A percentile compares a stretch with the other conserved stretches of the same genome.
phyloP scores from a whole-genome alignment of 2,888 invertebrate genomes.

The Rhingia campestris region DNA sequence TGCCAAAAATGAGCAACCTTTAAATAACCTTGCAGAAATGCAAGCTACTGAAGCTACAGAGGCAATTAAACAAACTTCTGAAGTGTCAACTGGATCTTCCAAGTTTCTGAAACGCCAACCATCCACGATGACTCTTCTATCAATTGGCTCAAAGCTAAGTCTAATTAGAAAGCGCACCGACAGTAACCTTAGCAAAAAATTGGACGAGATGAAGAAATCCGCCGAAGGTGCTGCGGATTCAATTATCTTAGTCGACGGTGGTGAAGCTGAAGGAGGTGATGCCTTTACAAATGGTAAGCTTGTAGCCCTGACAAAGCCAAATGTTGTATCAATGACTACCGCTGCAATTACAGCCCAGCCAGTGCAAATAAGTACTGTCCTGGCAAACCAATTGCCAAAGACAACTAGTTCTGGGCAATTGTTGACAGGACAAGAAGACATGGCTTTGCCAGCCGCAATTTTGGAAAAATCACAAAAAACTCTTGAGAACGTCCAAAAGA shows the following conservation, averaged over 20 bases:
- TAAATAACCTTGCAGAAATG: conserved; percentile 12
- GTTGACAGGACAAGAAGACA: conserved; percentile 73
- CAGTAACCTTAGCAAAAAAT: conserved; percentile 78
- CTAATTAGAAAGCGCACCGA: conserved; percentile 79
- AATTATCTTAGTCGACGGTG: conserved; percentile 10
- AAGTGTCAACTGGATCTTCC: conserved; percentile 55
- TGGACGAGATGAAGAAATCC: conserved; percentile 76
- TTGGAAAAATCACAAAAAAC: conserved; percentile 80
- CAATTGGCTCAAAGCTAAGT: conserved; percentile 80
- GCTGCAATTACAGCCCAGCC: conserved; percentile 85
- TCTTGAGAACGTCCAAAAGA: conserved; percentile 80
- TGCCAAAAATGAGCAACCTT: conserved; percentile 10
- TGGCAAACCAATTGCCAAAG: conserved; percentile 83
- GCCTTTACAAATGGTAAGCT: conserved; percentile 72
- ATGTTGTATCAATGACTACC: conserved; percentile 85
- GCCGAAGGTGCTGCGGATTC: conserved; percentile 62
- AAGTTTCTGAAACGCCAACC: conserved; percentile 77
- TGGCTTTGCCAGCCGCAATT: conserved; percentile 76
- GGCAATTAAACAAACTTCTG: conserved; percentile 36
- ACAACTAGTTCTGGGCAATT: conserved; percentile 68
- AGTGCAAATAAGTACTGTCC: conserved; percentile 84
- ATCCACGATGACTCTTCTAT: conserved; percentile 78
- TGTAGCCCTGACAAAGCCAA: conserved; percentile 76
- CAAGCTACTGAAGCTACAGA: conserved; percentile 25
- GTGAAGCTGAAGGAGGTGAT: conserved; percentile 43